Evolutionary conservation across 2,888 invertebrate genomes (phyloP), one percentile per base, ranked within the genome.

Genomic region (Drosophila rubida): DNA sequence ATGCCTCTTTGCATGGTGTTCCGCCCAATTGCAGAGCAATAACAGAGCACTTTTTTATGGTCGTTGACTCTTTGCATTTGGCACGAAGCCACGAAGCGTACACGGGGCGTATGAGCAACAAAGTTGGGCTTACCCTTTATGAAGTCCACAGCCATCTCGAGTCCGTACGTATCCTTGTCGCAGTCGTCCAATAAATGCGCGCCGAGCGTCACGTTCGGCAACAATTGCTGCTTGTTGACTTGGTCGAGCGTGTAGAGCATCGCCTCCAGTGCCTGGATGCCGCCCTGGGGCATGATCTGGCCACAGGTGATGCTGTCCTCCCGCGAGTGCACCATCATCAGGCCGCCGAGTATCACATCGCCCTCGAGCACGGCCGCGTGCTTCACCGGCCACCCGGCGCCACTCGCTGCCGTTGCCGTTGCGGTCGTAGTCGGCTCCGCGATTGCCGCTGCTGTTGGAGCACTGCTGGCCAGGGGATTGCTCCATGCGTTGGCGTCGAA

Each of bases 61-160:
- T 44, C 27, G 45, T 48, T 68, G 51, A 41, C 57, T 16, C 32
- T 41, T 30, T 19, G 41, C 6, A 13, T 45, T 30, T 16, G 61
- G 14, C 59, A 58, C 37, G 69, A 16, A 30, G 48, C 62, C n/a
- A n/a, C n/a, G n/a, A n/a, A 35, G 48, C 13, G 14, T 22, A 11
- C 2, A 14, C 2, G 23, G 11, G 27, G n/a, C 37, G 27, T 46
- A 13, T 22, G 22, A 22, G 54, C 14, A 44, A 53, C 19, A 14
- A 23, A 14, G 0, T 14, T 14, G 0, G 16, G 91, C 94, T 93
- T 93, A 98, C 98, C 98, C 95, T 98, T 97, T 71, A 98, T 98
- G 91, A 98, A 98, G 92, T 98, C 98, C 13, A 98, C 96, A 13
- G 98, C 97, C 95, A 98, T 98, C 91, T 98, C 98, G 75, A 98